Evolutionary conservation across 2,797 vertebrate genomes (phyloP).

Genomic region (Danio albolineatus): DNA sequence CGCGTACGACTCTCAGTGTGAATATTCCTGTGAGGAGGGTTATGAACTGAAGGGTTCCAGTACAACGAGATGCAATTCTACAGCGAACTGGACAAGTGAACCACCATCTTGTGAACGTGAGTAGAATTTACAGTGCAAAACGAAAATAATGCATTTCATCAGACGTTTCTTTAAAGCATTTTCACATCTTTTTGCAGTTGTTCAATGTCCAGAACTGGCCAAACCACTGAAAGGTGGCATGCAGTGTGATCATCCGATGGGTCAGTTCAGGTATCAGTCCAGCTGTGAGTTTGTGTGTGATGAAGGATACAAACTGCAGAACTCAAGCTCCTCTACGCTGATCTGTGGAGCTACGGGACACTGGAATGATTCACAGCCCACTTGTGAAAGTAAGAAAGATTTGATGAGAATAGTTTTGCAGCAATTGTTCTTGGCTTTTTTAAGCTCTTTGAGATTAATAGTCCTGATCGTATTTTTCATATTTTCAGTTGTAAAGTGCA

Average conservation of each 20-base stretch:
- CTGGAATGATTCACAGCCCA: conserved; percentile 71
- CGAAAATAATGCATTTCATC: background rate
- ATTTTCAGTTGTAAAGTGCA: conserved; percentile 74
- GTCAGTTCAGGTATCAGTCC: conserved; percentile 69
- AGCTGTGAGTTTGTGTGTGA: conserved; percentile 72
- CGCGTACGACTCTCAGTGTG: conserved; percentile 73
- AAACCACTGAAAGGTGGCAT: conserved; percentile 60
- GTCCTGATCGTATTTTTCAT: background rate
- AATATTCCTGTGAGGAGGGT: conserved; percentile 80
- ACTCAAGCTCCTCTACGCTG: conserved; percentile 61
- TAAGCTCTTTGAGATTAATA: background rate
- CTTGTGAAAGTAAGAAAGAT: conserved; percentile 70
- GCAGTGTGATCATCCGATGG: conserved; percentile 64
- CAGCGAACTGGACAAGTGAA: conserved; percentile 74
- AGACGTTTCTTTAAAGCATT: background rate
- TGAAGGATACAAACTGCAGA: conserved; percentile 70
- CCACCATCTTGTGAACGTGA: conserved; percentile 82
- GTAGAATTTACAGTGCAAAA: conserved; percentile 27
- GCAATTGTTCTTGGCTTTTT: background rate
- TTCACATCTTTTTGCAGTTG: conserved; percentile 63
- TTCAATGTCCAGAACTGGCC: conserved; percentile 67
- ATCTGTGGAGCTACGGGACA: conserved; percentile 68
- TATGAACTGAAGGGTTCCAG: conserved; percentile 67
- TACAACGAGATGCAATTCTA: conserved; percentile 69
- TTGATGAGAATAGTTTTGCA: too few relatives aligned